Conservation (phyloP, 37 sponge, comb jelly and placozoan species). For the Diacarnus erythraeanus region DNA sequence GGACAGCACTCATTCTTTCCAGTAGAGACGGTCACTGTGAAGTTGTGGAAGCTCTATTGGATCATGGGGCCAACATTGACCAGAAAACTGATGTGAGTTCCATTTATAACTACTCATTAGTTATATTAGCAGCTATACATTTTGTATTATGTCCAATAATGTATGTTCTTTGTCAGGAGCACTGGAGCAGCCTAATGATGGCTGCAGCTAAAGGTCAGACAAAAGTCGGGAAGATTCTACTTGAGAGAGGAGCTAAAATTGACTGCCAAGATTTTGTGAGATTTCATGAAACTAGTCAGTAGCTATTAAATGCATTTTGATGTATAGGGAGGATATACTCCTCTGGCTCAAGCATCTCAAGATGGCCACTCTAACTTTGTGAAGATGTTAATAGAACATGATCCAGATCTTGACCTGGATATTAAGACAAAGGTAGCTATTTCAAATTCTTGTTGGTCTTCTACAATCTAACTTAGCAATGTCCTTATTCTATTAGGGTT, state of each 20-base stretch:
- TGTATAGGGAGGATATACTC: background rate
- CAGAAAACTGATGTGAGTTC: background rate
- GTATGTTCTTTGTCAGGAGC: background rate
- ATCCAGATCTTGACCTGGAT: background rate
- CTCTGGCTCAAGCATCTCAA: background rate
- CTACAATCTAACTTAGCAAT: background rate
- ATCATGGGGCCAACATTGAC: constrained; percentile 14
- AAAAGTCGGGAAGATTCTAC: background rate
- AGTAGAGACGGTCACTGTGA: constrained; percentile 12
- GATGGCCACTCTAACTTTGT: constrained; percentile 1
- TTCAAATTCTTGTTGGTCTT: no score
- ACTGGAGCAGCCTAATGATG: constrained; percentile 3
- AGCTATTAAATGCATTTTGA: background rate
- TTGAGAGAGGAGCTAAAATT: constrained; percentile 8
- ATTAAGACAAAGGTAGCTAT: background rate
- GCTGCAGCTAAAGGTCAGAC: constrained; percentile 2
- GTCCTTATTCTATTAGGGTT: background rate
- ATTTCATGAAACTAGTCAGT: background rate
- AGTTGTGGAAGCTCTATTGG: background rate
- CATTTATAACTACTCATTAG: no score
- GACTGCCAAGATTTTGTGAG: constrained; percentile 1
- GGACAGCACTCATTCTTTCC: constrained; percentile 13
- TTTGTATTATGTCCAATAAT: background rate
- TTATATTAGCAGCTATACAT: no score
- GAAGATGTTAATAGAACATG: background rate